Percentiles rank a stretch among this genome's conserved stretches.
Evolutionary conservation across 2,888 invertebrate species (phyloP).

Genomic region (Neoaliturus tenellus): DNA sequence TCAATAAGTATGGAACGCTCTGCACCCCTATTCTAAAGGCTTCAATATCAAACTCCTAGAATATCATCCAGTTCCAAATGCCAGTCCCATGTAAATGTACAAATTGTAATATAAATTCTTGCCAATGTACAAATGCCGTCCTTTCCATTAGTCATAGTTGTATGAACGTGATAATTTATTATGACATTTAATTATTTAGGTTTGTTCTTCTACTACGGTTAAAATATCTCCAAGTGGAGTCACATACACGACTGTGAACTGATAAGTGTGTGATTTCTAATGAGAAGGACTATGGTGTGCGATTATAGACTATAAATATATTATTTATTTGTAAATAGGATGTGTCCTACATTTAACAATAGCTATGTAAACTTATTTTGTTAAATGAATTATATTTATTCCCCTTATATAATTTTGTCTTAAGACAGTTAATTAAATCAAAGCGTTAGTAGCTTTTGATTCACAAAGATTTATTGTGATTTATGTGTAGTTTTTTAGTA

Average conservation of each 20-base stretch:
- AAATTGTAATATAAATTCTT: conserved; percentile 24
- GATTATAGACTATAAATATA: neutral
- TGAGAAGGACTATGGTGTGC: neutral
- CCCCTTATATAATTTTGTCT: neutral
- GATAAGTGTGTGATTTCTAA: neutral
- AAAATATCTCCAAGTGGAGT: neutral
- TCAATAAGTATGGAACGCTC: no score
- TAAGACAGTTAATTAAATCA: neutral
- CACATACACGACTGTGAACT: conserved; percentile 25
- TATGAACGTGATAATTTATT: conserved; percentile 41
- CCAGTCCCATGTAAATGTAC: neutral
- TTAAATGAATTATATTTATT: neutral
- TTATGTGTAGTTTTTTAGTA: neutral
- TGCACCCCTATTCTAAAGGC: no score
- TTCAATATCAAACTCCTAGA: no score
- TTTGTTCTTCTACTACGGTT: neutral
- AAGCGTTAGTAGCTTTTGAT: neutral
- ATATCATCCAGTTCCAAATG: neutral
- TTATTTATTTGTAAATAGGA: conserved; percentile 32
- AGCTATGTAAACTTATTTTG: neutral
- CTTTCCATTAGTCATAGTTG: conserved; percentile 1
- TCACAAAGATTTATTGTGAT: conserved; percentile 38
- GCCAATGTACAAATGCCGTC: conserved; percentile 32
- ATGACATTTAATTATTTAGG: neutral
- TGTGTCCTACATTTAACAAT: neutral